A percentile compares a stretch with the other conserved stretches of the same genome.
phyloP scores from a whole-genome alignment of 2,797 vertebrate genomes.

The Sebastes nivosus region DNA sequence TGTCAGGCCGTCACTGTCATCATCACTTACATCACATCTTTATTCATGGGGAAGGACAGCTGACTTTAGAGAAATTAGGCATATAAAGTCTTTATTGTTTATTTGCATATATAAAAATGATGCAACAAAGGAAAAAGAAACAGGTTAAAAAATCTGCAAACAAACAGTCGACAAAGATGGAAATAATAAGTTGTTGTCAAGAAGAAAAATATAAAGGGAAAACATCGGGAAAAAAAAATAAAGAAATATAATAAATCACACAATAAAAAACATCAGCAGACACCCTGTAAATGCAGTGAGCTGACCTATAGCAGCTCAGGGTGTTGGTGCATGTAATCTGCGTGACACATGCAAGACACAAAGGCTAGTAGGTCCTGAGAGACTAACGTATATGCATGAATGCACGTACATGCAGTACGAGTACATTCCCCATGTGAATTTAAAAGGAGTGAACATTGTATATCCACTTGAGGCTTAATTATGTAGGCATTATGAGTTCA shows the following conservation, averaged over 20 bases:
- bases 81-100: not conserved
- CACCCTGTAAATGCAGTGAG: not conserved
- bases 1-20: constrained; percentile 8
- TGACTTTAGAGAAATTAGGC: not conserved
- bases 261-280: not conserved
- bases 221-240: not conserved
- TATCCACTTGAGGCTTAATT: constrained; percentile 4
- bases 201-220: not conserved
- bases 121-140: not conserved
- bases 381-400: constrained; percentile 4
- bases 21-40: not conserved
- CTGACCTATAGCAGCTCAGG: not conserved
- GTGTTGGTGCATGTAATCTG: constrained; percentile 12
- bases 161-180: not conserved
- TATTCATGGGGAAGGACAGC: not conserved
- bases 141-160: not conserved
- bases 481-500: not conserved
- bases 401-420: not conserved
- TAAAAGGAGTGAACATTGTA: not conserved
- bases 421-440: not conserved
- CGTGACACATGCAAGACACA: not conserved
- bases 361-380: not conserved
- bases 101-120: not conserved
- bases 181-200: not conserved
- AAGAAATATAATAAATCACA: not conserved